phyloP scores from a whole-genome alignment of 2,113 vertebrate genomes.

The Misgurnus mizolepis region DNA sequence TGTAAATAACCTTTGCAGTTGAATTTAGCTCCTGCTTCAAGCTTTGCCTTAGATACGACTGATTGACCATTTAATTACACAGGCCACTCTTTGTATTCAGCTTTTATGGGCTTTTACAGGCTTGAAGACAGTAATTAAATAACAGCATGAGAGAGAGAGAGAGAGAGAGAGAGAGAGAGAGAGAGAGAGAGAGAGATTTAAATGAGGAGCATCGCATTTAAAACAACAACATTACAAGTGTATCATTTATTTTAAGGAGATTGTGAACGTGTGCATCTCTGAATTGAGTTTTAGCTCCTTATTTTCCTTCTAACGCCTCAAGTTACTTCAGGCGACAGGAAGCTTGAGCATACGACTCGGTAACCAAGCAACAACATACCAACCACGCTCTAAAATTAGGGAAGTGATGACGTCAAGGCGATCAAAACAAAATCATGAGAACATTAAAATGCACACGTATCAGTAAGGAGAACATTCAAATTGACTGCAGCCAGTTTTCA shows the following conservation, averaged over 20 bases:
- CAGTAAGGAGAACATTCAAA: not conserved
- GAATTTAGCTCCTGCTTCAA: slow-evolving; percentile 29
- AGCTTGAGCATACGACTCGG: slow-evolving; percentile 54
- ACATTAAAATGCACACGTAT: slow-evolving; percentile 38
- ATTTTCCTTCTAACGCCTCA: slow-evolving; percentile 50
- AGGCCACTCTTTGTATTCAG: slow-evolving; percentile 45
- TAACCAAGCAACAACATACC: slow-evolving; percentile 61
- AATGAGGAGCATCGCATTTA: not conserved
- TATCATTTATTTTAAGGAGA: slow-evolving; percentile 11
- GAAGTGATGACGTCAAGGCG: slow-evolving; percentile 53
- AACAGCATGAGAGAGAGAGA: not conserved
- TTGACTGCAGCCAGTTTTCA: slow-evolving; percentile 4
- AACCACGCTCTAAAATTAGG: slow-evolving; percentile 62
- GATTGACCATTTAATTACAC: slow-evolving; percentile 57
- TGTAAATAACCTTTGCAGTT: not conserved
- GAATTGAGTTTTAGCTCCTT: slow-evolving; percentile 33
- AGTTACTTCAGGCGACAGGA: slow-evolving; percentile 53
- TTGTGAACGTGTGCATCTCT: not conserved
- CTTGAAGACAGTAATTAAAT: slow-evolving; percentile 54
- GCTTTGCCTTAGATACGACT: slow-evolving; percentile 46
- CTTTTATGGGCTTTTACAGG: slow-evolving; percentile 40
- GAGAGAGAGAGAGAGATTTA: not conserved
- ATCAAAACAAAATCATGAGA: slow-evolving; percentile 50
- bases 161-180: slow-evolving; percentile 9
- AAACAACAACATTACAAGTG: not conserved